These are phyloP conservation scores for Ormyrus labotus DNA, from an alignment of 2,888 invertebrate species.

Conservation along the genomic window DNA sequence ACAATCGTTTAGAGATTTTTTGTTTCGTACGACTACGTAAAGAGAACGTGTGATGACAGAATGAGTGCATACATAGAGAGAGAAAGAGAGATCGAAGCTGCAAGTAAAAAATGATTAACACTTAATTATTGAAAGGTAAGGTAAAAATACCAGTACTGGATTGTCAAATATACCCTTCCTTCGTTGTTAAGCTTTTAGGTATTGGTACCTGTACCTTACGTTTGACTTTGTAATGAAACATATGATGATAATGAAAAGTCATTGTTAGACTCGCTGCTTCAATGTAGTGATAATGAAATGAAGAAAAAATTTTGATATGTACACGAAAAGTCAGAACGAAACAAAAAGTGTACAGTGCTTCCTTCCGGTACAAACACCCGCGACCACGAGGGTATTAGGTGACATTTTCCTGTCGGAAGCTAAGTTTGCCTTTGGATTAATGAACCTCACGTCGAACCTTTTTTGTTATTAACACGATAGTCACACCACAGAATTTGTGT, in stretches of 20 bases:
- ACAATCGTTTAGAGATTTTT: slow-evolving; percentile 8
- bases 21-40: slow-evolving; percentile 7
- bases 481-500: slow-evolving; percentile 51
- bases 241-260: too few relatives aligned
- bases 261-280: slow-evolving; percentile 13
- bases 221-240: too few relatives aligned
- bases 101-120: slow-evolving; percentile 21
- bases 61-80: slow-evolving; percentile 8
- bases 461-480: slow-evolving; percentile 48
- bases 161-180: too few relatives aligned
- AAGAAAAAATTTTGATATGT: slow-evolving; percentile 46
- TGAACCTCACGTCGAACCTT: slow-evolving; percentile 43
- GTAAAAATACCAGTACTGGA: too few relatives aligned
- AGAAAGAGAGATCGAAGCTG: slow-evolving; percentile 24
- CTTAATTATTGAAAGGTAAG: background rate
- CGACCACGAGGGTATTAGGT: slow-evolving; percentile 25
- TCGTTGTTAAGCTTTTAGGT: background rate
- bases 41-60: slow-evolving; percentile 18
- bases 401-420: slow-evolving; percentile 22
- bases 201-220: too few relatives aligned
- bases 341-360: slow-evolving; percentile 13
- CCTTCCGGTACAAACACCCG: slow-evolving; percentile 27
- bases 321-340: slow-evolving; percentile 28
- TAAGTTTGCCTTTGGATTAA: slow-evolving; percentile 35
- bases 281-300: slow-evolving; percentile 16